Conservation (phyloP, 2,113 vertebrate genomes). For the Chlorodrepanis virens region DNA sequence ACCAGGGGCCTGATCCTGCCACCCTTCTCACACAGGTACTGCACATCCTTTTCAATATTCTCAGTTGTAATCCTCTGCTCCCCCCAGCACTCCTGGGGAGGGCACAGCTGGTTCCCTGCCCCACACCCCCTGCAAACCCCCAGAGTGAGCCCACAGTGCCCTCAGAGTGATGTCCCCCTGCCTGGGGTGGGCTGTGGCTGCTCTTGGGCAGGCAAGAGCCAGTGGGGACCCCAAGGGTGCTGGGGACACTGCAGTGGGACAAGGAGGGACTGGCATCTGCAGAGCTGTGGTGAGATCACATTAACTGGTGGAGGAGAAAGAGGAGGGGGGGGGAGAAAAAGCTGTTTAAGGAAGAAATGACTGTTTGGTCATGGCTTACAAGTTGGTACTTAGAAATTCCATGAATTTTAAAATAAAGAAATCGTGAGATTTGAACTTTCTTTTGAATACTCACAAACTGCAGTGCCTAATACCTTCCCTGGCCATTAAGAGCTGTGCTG, state of each 20-base stretch:
- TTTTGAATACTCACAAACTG: slow-evolving; percentile 16
- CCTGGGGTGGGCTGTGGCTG: neutral
- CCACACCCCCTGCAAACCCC: neutral
- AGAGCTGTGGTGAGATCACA: neutral
- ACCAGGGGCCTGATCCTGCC: neutral
- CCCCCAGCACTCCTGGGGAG: fast-evolving
- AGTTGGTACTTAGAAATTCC: slow-evolving; percentile 67
- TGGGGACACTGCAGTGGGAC: neutral
- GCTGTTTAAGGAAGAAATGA: neutral
- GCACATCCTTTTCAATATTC: neutral
- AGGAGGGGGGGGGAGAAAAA: neutral
- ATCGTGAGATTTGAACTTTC: slow-evolving; percentile 12
- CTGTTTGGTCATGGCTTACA: slow-evolving; percentile 33
- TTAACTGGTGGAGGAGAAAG: neutral
- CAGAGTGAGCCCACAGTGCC: neutral
- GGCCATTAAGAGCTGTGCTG: slow-evolving; percentile 48
- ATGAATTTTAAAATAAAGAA: slow-evolving; percentile 69
- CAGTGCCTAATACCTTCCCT: slow-evolving; percentile 6
- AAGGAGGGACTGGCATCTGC: neutral
- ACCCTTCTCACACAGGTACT: neutral
- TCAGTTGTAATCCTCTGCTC: neutral
- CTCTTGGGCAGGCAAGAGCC: fast-evolving
- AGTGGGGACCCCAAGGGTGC: neutral
- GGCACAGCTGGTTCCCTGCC: neutral
- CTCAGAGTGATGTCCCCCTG: fast-evolving